A percentile compares a stretch with the other conserved stretches of the same genome.
phyloP scores from a whole-genome alignment of 2,888 invertebrate species.

The Beris chalybata region DNA sequence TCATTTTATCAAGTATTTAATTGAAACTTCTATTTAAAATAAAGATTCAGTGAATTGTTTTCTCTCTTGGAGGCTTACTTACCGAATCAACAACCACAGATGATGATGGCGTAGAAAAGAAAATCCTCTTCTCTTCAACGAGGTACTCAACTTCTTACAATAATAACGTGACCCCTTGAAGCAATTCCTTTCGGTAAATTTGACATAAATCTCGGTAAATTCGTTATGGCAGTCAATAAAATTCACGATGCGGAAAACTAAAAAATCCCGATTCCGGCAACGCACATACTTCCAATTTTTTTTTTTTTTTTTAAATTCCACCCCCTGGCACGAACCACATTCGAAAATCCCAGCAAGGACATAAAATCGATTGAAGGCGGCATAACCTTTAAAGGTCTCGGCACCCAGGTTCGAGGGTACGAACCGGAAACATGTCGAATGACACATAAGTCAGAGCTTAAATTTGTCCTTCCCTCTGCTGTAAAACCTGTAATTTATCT shows the following conservation, averaged over 20 bases:
- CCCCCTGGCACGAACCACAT: not conserved
- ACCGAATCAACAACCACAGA: too few species aligned
- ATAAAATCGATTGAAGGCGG: slow-evolving; percentile 13
- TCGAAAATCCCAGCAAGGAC: not conserved
- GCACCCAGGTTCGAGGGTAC: slow-evolving; percentile 1
- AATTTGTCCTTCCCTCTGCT: not conserved
- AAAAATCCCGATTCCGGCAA: slow-evolving; percentile 6
- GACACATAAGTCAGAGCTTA: slow-evolving; percentile 15
- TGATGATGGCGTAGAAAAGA: too few species aligned
- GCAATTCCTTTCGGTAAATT: slow-evolving; percentile 4
- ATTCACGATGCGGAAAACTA: slow-evolving; percentile 33
- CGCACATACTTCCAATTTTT: not conserved
- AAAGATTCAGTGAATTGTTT: too few species aligned
- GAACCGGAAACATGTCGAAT: slow-evolving; percentile 11
- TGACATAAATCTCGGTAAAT: slow-evolving; percentile 27
- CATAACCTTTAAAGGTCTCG: slow-evolving; percentile 16
- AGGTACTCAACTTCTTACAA: too few species aligned
- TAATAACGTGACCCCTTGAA: too few species aligned
- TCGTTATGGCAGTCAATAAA: slow-evolving; percentile 33
- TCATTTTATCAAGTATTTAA: too few species aligned
- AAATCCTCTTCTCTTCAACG: too few species aligned
- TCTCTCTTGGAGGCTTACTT: too few species aligned
- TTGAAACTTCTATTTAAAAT: too few species aligned
- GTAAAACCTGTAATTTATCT: slow-evolving; percentile 9
- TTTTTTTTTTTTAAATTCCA: not conserved